Conservation (phyloP, 2,888 invertebrate species). For the Phorcus lineatus region DNA sequence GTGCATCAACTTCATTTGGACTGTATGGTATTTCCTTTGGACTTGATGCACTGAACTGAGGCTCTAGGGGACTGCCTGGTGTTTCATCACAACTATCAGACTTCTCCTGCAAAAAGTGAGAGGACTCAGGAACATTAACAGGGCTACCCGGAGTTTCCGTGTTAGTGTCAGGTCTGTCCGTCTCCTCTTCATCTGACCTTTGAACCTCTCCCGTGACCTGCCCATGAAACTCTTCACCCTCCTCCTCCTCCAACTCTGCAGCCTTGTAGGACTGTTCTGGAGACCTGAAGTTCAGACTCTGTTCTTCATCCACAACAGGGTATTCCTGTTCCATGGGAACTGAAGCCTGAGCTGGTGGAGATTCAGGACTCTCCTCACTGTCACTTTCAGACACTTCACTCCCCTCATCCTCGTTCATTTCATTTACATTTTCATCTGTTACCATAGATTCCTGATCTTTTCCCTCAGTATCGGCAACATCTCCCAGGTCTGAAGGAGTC, state of each 20-base stretch:
- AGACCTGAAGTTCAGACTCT: not conserved
- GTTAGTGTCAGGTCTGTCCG: no score
- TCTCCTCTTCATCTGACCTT: no score
- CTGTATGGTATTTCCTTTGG: no score
- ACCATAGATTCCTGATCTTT: not conserved
- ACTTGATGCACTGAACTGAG: no score
- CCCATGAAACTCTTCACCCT: not conserved
- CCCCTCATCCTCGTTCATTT: not conserved
- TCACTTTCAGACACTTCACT: not conserved
- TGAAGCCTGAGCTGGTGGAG: slow-evolving; percentile 3
- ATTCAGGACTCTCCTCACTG: slow-evolving; percentile 12
- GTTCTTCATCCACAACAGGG: slow-evolving; percentile 14
- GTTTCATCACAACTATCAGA: no score
- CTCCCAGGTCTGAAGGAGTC: not conserved
- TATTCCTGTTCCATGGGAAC: slow-evolving; percentile 3
- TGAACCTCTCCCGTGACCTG: not conserved
- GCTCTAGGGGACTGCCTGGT: no score
- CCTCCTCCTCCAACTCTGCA: not conserved
- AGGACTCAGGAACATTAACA: no score
- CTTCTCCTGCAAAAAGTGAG: no score
- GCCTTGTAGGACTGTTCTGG: not conserved
- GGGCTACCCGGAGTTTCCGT: no score
- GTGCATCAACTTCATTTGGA: no score
- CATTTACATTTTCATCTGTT: not conserved
- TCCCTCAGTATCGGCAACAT: not conserved